Percentiles rank a stretch among this genome's conserved stretches.
phyloP scores from a whole-genome alignment of 2,888 invertebrate species.

The Cerceris ruficornis region DNA sequence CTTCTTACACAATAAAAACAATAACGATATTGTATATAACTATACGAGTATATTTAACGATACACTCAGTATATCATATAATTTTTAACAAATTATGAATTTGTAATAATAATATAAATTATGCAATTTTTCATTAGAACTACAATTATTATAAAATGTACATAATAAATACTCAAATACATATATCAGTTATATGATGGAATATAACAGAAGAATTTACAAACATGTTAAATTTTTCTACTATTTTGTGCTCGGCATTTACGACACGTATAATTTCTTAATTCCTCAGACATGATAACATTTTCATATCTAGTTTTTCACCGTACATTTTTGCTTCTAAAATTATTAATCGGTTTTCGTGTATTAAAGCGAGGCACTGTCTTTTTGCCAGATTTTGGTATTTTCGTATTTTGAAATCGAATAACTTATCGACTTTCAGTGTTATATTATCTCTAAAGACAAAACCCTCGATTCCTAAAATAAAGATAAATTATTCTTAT shows the following conservation, averaged over 20 bases:
- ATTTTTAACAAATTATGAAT: no score
- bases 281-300: conserved; percentile 46
- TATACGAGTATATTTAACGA: not conserved
- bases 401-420: conserved; percentile 76
- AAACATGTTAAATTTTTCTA: no score
- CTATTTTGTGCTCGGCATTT: no score
- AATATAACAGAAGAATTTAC: no score
- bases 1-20: no score
- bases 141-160: not conserved
- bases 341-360: conserved; percentile 78
- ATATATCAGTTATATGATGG: no score
- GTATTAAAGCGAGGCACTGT: conserved; percentile 76
- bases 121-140: not conserved
- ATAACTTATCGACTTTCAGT: conserved; percentile 76
- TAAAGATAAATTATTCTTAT: not conserved
- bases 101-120: not conserved
- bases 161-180: no score
- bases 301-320: conserved; percentile 74
- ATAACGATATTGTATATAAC: not conserved
- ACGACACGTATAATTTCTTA: no score
- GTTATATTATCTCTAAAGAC: conserved; percentile 77
- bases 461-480: conserved; percentile 81
- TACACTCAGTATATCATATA: not conserved
- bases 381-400: conserved; percentile 58
- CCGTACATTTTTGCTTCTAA: conserved; percentile 82